phyloP scores from a whole-genome alignment of 2,888 invertebrate species.

The Cantharis rustica region DNA sequence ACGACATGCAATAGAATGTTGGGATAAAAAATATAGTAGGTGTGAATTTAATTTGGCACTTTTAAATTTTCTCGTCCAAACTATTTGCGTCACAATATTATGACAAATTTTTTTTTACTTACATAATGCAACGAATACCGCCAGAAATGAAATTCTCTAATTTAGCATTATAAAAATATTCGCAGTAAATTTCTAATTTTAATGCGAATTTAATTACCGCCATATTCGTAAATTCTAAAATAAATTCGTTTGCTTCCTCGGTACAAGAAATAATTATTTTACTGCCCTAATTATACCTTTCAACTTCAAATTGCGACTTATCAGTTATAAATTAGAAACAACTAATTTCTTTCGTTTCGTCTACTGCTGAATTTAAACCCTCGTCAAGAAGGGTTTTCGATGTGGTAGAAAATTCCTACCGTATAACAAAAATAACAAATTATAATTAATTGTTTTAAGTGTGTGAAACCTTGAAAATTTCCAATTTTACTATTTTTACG shows the following conservation, averaged over 20 bases:
- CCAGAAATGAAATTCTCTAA: not conserved
- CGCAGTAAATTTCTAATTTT: not conserved
- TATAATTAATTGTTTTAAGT: not conserved
- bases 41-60: not conserved
- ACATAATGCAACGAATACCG: not conserved
- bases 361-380: too few species aligned
- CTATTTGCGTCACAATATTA: not conserved
- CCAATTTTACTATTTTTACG: not conserved
- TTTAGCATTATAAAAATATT: not conserved
- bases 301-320: too few species aligned
- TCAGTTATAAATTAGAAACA: not conserved
- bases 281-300: not conserved
- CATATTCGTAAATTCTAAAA: not conserved
- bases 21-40: not conserved
- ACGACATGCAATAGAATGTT: too few species aligned
- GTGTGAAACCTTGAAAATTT: not conserved
- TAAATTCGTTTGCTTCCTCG: not conserved
- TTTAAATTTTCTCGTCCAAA: not conserved
- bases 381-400: too few species aligned
- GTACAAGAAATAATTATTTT: not conserved
- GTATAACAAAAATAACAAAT: too few species aligned
- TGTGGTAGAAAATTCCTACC: too few species aligned
- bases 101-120: not conserved
- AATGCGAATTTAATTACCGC: not conserved
- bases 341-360: not conserved